Base-by-base conservation (phyloP, 2,888 invertebrate genomes). In the Acleris holmiana region DNA sequence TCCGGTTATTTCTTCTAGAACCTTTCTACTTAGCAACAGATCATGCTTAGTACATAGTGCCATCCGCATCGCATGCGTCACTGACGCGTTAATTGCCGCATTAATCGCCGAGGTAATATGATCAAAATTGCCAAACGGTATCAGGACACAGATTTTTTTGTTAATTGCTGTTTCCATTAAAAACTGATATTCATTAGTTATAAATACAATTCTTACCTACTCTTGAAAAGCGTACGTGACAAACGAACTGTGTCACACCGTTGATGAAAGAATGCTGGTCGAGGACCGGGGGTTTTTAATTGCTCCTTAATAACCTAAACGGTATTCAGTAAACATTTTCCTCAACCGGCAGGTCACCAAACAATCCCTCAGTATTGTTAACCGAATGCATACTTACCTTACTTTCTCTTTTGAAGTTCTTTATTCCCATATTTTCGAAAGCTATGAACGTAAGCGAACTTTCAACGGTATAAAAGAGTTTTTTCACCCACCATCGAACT, bases 151-250 rank as follows among this genome's bases (percentile, higher is more conserved):
- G 73, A 81, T 83, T 79, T 68, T n/a, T 65, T 74, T 79, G 73
- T 73, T 83, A 73, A 89, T 86, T 70, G 73, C 69, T 77, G 77
- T 68, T 81, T 79, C 68, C 79, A 87, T 88, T 89, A 86, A 69
- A 59, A 41, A 49, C 67, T 69, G 70, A 78, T 79, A 73, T 74
- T 72, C 71, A 75, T 79, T 59, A 79, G 77, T 76, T 77, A 73
- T 67, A 69, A 69, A 73, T 73, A 78, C 44, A 69, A 69, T 73
- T 76, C 79, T 80, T 76, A 69, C 70, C 57, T 55, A 56, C 62
- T 68, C 47, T 17, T 56, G 69, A 66, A 49, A 68, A 72, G 85
- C 82, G 80, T 89, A 89, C 89, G 88, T 90, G 90, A 89, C 88
- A 75, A 78, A 62, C 59, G 74, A 89, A 86, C 76, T 87, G 82